A percentile compares a stretch with the other conserved stretches of the same genome.
phyloP scores from a whole-genome alignment of 2,113 vertebrate genomes.

The Ibidorhyncha struthersii region DNA sequence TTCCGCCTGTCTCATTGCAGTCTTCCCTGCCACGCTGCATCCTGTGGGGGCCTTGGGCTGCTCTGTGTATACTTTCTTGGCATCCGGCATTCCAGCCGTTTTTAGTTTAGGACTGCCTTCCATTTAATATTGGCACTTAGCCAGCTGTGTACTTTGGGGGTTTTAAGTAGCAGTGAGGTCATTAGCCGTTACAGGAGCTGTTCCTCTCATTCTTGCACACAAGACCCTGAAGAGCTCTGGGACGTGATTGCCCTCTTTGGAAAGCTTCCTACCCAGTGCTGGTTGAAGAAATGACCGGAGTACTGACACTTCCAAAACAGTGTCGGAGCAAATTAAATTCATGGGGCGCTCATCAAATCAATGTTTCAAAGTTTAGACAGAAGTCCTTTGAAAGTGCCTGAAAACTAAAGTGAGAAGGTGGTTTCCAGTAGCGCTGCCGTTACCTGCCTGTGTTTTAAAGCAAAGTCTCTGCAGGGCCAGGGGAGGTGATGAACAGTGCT shows the following conservation, averaged over 20 bases:
- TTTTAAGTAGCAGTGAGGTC: background rate
- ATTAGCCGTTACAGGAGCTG: background rate
- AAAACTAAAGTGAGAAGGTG: background rate
- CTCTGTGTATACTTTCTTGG: background rate
- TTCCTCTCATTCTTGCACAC: background rate
- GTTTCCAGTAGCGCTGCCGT: accelerated
- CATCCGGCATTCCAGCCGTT: background rate
- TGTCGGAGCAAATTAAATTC: background rate
- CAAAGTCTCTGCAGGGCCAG: too few species aligned
- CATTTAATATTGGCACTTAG: background rate
- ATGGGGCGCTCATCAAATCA: accelerated
- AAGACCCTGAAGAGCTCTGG: background rate
- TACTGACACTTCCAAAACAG: background rate
- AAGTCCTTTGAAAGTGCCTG: background rate
- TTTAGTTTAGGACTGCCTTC: constrained; percentile 40
- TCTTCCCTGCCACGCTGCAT: background rate
- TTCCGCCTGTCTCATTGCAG: background rate
- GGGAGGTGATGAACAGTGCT: background rate
- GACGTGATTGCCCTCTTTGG: background rate
- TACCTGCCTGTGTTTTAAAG: background rate
- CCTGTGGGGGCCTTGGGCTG: background rate
- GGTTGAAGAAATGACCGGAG: background rate
- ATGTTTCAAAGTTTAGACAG: background rate
- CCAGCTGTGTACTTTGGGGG: background rate
- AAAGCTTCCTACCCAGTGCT: background rate